Evolutionary conservation across 2,113 vertebrate species (phyloP), one percentile per base, ranked within the genome.

Genomic region (Gorilla gorilla): DNA sequence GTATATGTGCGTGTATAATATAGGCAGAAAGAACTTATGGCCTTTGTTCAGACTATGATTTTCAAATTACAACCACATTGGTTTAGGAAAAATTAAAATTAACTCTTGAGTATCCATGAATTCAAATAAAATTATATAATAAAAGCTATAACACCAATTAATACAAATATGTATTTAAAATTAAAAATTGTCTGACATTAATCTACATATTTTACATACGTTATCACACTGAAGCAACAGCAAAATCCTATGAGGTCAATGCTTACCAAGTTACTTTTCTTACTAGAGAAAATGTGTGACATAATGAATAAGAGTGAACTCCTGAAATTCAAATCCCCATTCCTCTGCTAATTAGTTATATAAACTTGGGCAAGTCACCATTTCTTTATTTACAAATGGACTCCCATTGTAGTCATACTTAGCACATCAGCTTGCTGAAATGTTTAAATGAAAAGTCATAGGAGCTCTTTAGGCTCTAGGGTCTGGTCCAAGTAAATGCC

Each of bases 11-110:
- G 43, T 93, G 66, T 50, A 87, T 80, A 86, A 93, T 70, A 55
- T 17, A 79, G 61, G 23, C 35, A 94, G n/a, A 88, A 94, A 59
- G 8, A 94, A 94, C 14, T 35, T 55, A 93, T 55, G 59, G 4
- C 9, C 52, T 90, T 55, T 82, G 22, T 95, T 85, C 90, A 89
- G 95, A 59, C n/a, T 68, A 43, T 73, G 45, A 66, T 93, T 93
- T 97, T 94, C 80, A 95, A 92, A 90, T 72, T 76, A 61, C 0
- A 93, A 96, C 83, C 93, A 84, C 35, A 84, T 35, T 83, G 57
- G 66, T 40, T 5, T 5, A 75, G 68, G 32, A 90, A 94, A 75
- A 76, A 75, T 84, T 70, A 72, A 59, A 96, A 50, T 92, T 83
- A 93, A 83, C 55, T 89, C 8, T 92, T 83, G 12, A 82, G 3